Conservation (phyloP, 1,140 invertebrate genomes). For the Dreissena rostriformis region DNA sequence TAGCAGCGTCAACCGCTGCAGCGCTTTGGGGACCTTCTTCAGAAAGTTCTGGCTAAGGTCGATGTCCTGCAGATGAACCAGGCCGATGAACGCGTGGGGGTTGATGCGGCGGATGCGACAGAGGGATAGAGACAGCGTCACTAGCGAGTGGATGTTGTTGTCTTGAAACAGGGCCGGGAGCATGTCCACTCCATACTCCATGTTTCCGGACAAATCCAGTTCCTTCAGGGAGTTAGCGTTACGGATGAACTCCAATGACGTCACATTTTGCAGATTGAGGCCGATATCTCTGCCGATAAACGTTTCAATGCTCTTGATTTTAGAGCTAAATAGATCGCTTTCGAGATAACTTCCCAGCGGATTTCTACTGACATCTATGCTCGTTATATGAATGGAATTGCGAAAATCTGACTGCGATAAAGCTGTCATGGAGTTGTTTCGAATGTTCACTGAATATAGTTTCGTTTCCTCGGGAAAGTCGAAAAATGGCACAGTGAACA, state of each 20-base stretch:
- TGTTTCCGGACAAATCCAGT: slow-evolving; percentile 46
- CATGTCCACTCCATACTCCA: slow-evolving; percentile 43
- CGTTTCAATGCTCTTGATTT: slow-evolving; percentile 6
- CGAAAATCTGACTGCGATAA: slow-evolving; percentile 4
- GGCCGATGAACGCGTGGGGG: slow-evolving; percentile 40
- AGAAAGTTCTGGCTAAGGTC: slow-evolving; percentile 49
- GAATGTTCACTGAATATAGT: slow-evolving; percentile 21
- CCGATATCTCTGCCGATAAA: slow-evolving; percentile 34
- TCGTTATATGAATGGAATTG: not conserved
- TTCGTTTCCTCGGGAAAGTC: slow-evolving; percentile 28
- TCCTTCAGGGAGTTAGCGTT: slow-evolving; percentile 21
- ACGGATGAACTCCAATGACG: slow-evolving; percentile 32
- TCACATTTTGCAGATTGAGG: slow-evolving; percentile 39
- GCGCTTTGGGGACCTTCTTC: slow-evolving; percentile 33
- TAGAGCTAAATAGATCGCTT: slow-evolving; percentile 7
- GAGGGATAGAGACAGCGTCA: slow-evolving; percentile 17
- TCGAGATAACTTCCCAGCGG: slow-evolving; percentile 21
- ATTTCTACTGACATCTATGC: slow-evolving; percentile 38
- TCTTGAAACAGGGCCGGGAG: slow-evolving; percentile 44
- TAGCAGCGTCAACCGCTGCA: slow-evolving; percentile 29
- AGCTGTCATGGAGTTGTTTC: slow-evolving; percentile 43
- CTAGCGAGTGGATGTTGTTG: slow-evolving; percentile 30
- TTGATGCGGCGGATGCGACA: slow-evolving; percentile 41
- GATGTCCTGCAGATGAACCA: slow-evolving; percentile 29
- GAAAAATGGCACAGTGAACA: slow-evolving; percentile 21